Evolutionary conservation across 2,888 invertebrate genomes (phyloP), one percentile per base, ranked within the genome.

Genomic region (Oscheius sp.): DNA sequence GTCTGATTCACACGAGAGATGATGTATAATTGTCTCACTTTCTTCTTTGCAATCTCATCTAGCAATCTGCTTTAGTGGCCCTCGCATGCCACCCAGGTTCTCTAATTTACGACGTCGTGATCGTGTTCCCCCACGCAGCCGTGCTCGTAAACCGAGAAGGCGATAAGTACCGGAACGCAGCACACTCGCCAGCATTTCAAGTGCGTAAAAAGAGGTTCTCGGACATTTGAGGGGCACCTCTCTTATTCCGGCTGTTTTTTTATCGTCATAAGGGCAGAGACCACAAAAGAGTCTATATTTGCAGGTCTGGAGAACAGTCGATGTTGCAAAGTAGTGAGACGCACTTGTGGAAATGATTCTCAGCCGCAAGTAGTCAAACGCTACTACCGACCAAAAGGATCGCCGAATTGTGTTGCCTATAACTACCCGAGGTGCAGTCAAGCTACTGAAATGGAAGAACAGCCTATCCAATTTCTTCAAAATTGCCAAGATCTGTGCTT

Each of bases 401-500:
- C 76, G 1, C 57, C 70, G 33, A 66, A 71, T 23, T 80, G 80
- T 53, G 70, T 78, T 1, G 66, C 78, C 17, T 80, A 80, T 33
- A 71, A 75, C 50, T 80, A 80, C 61, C 80, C 80, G 8, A 61
- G 73, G 29, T 80, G 80, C 53, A 72, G 75, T 15, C 70, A 72
- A 31, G 69, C 58, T 27, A 74, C 74, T 50, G 80, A 80, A 65
- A 78, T 76, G 76, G 74, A 74, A 23, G 80, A 80, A 46, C 66
- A 70, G 23, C 80, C 80, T 0, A 80, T 80, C 50, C 68, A 71
- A 6, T 78, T 74, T 57, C 70, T 72, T 29, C 80, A 78, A 58
- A 80, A 80, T 42, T 80, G 80, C 45, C 76, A 80, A 48, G 80
- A 80, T 67, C 50, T 80, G 2, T 80, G 80, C 50, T 80, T 80